Conservation (phyloP, 2,113 vertebrate genomes). For the Serilophus lunatus region DNA sequence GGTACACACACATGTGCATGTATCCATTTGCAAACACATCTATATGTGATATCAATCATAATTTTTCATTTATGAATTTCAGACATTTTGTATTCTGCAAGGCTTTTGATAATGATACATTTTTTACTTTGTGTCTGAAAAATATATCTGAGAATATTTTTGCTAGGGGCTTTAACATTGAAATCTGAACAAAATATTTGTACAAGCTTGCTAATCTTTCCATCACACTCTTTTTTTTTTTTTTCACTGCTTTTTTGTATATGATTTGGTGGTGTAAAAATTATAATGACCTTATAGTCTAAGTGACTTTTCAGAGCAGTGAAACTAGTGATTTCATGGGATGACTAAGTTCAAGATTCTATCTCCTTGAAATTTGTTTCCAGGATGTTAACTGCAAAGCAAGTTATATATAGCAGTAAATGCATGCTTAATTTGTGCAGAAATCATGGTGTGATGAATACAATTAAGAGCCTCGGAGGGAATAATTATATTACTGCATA, state of each 20-base stretch:
- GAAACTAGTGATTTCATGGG: constrained; percentile 73
- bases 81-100: neutral
- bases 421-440: constrained; percentile 86
- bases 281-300: constrained; percentile 69
- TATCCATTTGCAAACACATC: neutral
- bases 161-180: neutral
- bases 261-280: neutral
- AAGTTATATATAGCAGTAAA: constrained; percentile 87
- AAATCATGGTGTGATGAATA: constrained; percentile 89
- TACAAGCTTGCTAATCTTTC: neutral
- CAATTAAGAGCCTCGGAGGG: constrained; percentile 87
- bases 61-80: neutral
- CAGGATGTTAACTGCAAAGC: constrained; percentile 84
- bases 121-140: neutral
- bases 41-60: neutral
- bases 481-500: constrained; percentile 88
- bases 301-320: constrained; percentile 53
- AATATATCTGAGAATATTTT: neutral
- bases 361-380: constrained; percentile 86
- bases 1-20: too few species aligned
- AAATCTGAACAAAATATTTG: neutral
- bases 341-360: constrained; percentile 74
- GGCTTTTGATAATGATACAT: neutral
- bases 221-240: neutral
- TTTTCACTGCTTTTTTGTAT: neutral